These are phyloP conservation scores for Morus bassanus DNA, from an alignment of 2,797 vertebrate genomes.

Conservation along the genomic window DNA sequence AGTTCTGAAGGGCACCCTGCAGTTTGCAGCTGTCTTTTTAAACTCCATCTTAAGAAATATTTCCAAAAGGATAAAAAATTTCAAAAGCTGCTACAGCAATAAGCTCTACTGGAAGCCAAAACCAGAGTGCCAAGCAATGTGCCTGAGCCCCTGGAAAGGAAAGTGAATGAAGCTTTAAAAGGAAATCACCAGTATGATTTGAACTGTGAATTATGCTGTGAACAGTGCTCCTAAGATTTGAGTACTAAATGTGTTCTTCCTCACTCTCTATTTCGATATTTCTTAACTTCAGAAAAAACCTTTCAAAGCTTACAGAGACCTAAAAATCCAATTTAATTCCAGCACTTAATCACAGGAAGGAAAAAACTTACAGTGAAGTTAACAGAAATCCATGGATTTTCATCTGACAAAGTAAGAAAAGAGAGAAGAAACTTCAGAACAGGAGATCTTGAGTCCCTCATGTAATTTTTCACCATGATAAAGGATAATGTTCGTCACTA, in stretches of 20 bases:
- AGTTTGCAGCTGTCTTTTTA: not conserved
- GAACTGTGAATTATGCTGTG: not conserved
- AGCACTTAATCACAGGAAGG: not conserved
- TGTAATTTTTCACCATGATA: not conserved
- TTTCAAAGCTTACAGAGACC: not conserved
- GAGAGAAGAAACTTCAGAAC: not conserved
- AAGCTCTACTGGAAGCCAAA: not conserved
- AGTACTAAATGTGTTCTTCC: not conserved
- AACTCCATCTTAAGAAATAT: not conserved
- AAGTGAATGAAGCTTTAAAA: not conserved
- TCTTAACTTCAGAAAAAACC: not conserved
- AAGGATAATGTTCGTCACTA: not conserved
- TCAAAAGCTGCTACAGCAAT: not conserved
- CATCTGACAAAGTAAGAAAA: not conserved
- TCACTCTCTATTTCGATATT: not conserved
- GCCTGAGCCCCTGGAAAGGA: not conserved
- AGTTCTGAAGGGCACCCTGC: not conserved
- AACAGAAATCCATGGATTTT: not conserved
- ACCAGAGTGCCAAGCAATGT: not conserved
- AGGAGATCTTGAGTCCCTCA: not conserved
- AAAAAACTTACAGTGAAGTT: not conserved
- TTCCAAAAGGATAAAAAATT: not conserved
- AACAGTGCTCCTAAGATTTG: not conserved
- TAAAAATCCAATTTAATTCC: not conserved
- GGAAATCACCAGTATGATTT: not conserved